Conservation (phyloP, 2,797 vertebrate species). For the Columba guinea region DNA sequence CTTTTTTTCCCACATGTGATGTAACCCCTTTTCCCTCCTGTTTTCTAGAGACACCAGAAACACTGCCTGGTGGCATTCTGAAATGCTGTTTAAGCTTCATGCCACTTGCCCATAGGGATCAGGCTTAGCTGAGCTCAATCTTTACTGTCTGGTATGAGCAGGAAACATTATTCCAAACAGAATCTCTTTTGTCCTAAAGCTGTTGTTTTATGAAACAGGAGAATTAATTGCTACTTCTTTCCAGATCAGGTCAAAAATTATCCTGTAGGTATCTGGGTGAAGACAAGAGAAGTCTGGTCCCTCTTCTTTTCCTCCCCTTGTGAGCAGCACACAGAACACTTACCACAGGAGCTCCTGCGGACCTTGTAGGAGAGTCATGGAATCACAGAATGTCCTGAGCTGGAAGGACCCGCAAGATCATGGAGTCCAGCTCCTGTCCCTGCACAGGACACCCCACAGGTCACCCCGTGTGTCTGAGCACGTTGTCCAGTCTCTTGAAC, state of each 20-base stretch:
- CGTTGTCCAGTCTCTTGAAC: no score
- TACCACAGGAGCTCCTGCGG: not conserved
- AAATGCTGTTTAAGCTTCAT: not conserved
- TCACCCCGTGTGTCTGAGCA: no score
- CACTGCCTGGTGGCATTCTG: not conserved
- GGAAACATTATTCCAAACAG: not conserved
- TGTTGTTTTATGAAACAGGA: not conserved
- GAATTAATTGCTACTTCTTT: not conserved
- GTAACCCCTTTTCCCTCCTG: not conserved
- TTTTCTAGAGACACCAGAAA: not conserved
- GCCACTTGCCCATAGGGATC: not conserved
- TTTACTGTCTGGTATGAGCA: not conserved
- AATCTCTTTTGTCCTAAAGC: not conserved
- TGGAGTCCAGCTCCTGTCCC: no score
- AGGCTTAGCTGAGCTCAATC: not conserved
- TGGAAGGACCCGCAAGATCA: no score
- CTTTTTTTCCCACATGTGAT: not conserved
- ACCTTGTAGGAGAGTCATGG: not conserved
- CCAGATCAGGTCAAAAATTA: not conserved
- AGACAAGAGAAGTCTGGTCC: not conserved
- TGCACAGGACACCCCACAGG: no score
- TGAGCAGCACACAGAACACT: not conserved
- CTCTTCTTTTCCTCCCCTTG: not conserved
- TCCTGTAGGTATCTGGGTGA: not conserved
- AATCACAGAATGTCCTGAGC: no score